These are phyloP conservation scores for Hiodon tergisus DNA, from an alignment of 2,113 vertebrate genomes.

Conservation along the genomic window DNA sequence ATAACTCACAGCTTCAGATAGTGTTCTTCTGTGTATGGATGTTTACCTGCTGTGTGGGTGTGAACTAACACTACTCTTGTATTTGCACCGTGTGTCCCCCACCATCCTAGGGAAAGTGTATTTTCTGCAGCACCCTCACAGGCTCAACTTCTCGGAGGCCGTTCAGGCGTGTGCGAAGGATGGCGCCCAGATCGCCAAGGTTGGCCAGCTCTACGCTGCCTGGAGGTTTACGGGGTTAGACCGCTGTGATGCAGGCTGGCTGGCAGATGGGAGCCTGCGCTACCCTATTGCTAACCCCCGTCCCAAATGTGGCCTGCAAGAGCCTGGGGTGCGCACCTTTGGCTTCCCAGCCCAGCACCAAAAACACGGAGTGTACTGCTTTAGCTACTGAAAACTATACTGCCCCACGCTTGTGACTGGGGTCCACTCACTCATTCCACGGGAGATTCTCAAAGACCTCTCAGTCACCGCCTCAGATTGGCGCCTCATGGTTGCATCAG, in stretches of 20 bases:
- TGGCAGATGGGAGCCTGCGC: constrained; percentile 81
- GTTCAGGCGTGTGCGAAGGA: constrained; percentile 66
- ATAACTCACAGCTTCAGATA: background rate
- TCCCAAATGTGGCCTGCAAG: constrained; percentile 65
- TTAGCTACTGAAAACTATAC: constrained; percentile 39
- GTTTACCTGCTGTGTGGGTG: background rate
- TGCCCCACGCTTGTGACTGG: background rate
- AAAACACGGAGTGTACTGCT: constrained; percentile 80
- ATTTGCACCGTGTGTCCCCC: background rate
- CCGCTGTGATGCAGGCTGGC: constrained; percentile 80
- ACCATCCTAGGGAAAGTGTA: constrained; percentile 70
- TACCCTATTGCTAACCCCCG: constrained; percentile 75
- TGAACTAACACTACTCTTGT: background rate
- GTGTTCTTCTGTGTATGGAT: background rate
- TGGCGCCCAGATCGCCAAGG: constrained; percentile 67
- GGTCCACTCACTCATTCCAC: background rate
- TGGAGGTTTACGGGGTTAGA: constrained; percentile 81
- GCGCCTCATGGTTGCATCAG: too few relatives aligned
- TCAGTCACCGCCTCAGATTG: too few relatives aligned
- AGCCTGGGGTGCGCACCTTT: constrained; percentile 77
- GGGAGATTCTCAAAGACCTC: too few relatives aligned
- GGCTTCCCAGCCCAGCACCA: constrained; percentile 69
- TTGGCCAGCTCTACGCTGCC: constrained; percentile 82
- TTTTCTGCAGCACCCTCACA: constrained; percentile 58
- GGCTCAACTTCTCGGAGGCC: constrained; percentile 74